A percentile compares a stretch with the other conserved stretches of the same genome.
phyloP scores from a whole-genome alignment of 2,888 invertebrate species.

The Pollenia amentaria region DNA sequence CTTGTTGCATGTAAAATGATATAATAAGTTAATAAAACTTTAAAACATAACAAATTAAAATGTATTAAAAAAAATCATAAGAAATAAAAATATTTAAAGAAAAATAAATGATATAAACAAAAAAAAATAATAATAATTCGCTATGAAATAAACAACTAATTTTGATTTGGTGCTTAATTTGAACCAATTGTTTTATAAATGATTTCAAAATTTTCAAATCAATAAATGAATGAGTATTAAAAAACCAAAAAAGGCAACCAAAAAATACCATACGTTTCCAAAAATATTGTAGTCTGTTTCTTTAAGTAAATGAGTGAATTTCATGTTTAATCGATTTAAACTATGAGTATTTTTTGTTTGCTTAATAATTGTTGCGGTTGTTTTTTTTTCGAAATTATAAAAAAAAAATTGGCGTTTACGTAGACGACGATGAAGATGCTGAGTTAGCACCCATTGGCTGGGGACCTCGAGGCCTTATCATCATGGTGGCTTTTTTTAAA shows the following conservation, averaged over 20 bases:
- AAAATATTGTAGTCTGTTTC: neutral
- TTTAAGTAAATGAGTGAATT: neutral
- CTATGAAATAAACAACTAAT: constrained; percentile 77
- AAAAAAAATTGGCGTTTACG: constrained; percentile 34
- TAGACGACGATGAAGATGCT: constrained; percentile 74
- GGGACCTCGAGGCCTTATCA: constrained; percentile 90
- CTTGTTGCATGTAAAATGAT: constrained; percentile 74
- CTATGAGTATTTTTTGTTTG: constrained; percentile 48
- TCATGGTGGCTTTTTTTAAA: constrained; percentile 94
- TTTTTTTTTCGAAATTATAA: constrained; percentile 33
- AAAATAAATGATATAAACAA: constrained; percentile 73
- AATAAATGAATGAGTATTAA: constrained; percentile 10
- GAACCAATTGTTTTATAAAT: constrained; percentile 50
- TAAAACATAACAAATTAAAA: constrained; percentile 80
- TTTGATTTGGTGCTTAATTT: constrained; percentile 61
- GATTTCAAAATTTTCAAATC: constrained; percentile 13
- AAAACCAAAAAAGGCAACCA: constrained; percentile 16
- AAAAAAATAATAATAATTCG: constrained; percentile 78
- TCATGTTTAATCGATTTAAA: constrained; percentile 12
- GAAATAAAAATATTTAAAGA: constrained; percentile 62
- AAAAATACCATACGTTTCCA: neutral
- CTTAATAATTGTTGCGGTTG: constrained; percentile 14
- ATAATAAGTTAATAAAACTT: constrained; percentile 81
- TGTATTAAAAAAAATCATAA: constrained; percentile 76
- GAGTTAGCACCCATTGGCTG: constrained; percentile 80